A percentile compares a stretch with the other conserved stretches of the same genome.
phyloP scores from a whole-genome alignment of 2,888 invertebrate genomes.

The Epirrhoe alternata region DNA sequence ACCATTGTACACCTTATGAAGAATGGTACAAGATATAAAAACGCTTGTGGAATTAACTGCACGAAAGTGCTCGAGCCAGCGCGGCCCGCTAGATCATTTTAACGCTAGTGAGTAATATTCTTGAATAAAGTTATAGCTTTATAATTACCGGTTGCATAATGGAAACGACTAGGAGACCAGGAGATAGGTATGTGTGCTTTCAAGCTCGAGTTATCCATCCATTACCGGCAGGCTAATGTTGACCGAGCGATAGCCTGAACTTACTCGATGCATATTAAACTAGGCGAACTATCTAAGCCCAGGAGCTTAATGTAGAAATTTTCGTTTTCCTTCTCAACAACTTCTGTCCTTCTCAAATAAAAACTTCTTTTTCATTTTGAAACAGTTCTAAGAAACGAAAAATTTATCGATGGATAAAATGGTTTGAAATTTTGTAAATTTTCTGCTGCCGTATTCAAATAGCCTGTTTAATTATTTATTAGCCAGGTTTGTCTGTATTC shows the following conservation, averaged over 20 bases:
- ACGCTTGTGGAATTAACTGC: no score
- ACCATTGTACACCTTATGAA: no score
- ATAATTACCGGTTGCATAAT: background rate
- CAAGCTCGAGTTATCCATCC: conserved; percentile 3
- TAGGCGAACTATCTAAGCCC: background rate
- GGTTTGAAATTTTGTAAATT: background rate
- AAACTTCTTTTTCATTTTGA: background rate
- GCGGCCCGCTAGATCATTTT: no score
- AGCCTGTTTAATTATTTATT: conserved; percentile 1
- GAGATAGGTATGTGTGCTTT: background rate
- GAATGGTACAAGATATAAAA: no score
- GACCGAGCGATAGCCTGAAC: background rate
- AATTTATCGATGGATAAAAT: no score
- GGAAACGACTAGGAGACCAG: background rate
- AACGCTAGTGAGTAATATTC: no score
- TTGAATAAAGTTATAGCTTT: background rate
- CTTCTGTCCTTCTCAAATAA: background rate
- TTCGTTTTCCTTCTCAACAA: background rate
- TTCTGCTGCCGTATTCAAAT: background rate
- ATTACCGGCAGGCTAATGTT: conserved; percentile 2
- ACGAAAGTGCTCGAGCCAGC: no score
- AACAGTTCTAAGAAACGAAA: background rate
- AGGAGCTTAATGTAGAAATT: background rate
- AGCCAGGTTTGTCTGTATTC: background rate
- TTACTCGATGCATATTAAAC: conserved; percentile 4